Evolutionary conservation across 2,113 vertebrate genomes (phyloP).

Genomic region (Corvus moneduloides): DNA sequence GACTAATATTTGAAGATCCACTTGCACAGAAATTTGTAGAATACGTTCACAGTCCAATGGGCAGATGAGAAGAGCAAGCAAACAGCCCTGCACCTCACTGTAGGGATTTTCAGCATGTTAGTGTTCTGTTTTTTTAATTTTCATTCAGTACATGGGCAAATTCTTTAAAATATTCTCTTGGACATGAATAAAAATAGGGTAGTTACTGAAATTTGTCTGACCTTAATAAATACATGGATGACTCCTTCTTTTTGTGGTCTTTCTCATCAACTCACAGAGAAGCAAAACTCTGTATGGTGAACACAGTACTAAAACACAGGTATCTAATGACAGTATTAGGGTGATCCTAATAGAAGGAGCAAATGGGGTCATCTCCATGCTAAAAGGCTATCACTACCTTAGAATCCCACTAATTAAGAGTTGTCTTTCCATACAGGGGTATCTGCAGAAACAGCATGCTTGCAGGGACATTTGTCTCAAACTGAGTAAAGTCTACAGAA

Average conservation of each 20-base stretch:
- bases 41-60: background rate
- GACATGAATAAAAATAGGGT: background rate
- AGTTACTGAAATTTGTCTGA: background rate
- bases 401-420: background rate
- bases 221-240: background rate
- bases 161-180: background rate
- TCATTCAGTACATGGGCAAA: background rate
- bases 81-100: background rate
- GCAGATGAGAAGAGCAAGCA: background rate
- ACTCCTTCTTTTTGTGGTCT: background rate
- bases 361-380: background rate
- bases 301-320: background rate
- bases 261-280: background rate
- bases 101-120: background rate
- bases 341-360: background rate
- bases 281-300: background rate
- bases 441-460: background rate
- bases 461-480: background rate
- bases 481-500: background rate
- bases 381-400: accelerated
- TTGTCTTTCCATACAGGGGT: background rate
- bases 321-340: background rate
- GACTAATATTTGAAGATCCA: background rate
- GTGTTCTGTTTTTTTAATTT: background rate
- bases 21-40: background rate